phyloP scores from a whole-genome alignment of 1,140 invertebrate species.

The Danaus melanippus region DNA sequence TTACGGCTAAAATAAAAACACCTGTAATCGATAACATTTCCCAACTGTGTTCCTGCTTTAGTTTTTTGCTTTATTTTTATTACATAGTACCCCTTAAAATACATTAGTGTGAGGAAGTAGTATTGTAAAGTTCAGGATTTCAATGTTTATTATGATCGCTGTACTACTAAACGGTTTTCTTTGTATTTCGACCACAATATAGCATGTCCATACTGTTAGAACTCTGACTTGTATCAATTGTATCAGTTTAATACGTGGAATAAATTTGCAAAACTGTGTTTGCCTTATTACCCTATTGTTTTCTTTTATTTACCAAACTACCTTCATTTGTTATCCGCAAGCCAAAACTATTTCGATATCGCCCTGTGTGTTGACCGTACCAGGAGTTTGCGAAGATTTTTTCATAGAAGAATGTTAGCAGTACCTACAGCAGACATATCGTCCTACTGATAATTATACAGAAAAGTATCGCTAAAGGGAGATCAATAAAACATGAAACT shows the following conservation, averaged over 20 bases:
- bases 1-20: constrained; percentile 75
- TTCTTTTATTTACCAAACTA: constrained; percentile 35
- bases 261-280: constrained; percentile 73
- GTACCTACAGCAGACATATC: no score
- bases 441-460: no score
- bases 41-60: constrained; percentile 72
- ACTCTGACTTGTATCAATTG: constrained; percentile 68
- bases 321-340: constrained; percentile 3
- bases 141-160: constrained; percentile 67
- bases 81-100: constrained; percentile 68
- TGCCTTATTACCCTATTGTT: constrained; percentile 70
- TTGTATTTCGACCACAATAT: constrained; percentile 59
- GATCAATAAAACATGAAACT: no score
- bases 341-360: constrained; percentile 21
- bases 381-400: no score
- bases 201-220: constrained; percentile 67
- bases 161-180: constrained; percentile 60
- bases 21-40: constrained; percentile 73
- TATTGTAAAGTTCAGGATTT: constrained; percentile 68
- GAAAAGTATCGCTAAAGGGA: no score
- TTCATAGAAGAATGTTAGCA: no score
- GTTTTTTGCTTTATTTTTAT: constrained; percentile 71
- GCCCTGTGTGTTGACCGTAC: constrained; percentile 17
- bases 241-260: constrained; percentile 71
- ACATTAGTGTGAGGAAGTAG: constrained; percentile 69